These are phyloP conservation scores for Sarcophaga bullata DNA, from an alignment of 1,140 invertebrate genomes.

Conservation along the genomic window DNA sequence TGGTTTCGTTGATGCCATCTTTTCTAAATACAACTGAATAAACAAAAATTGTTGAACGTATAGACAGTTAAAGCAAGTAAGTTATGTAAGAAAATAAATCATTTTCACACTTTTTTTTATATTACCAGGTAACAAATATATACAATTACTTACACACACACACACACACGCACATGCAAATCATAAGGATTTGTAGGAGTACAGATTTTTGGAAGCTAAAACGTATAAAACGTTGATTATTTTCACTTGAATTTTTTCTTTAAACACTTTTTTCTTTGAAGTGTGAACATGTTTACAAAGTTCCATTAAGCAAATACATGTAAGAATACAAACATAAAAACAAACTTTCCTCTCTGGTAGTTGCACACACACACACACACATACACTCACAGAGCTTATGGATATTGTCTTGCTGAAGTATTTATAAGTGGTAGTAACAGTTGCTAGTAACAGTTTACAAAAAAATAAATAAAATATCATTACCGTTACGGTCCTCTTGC, in stretches of 20 bases:
- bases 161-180: too few relatives aligned
- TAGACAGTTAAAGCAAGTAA: neutral
- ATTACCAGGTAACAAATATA: neutral
- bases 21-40: neutral
- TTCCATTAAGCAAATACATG: conserved; percentile 46
- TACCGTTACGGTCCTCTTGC: neutral
- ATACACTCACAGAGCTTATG: too few relatives aligned
- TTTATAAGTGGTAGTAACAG: neutral
- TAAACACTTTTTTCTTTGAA: conserved; percentile 30
- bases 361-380: too few relatives aligned
- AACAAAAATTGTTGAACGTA: neutral
- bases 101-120: neutral
- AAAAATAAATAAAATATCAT: neutral
- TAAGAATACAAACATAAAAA: conserved; percentile 43
- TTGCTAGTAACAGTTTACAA: conserved; percentile 13
- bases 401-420: conserved; percentile 43
- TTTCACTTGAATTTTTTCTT: conserved; percentile 26
- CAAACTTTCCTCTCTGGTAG: too few relatives aligned
- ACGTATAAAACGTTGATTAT: neutral
- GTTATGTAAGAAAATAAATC: conserved; percentile 6
- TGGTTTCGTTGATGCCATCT: too few relatives aligned
- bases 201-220: neutral
- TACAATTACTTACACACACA: too few relatives aligned
- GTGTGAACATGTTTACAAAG: conserved; percentile 51
- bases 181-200: too few relatives aligned